Conservation (phyloP, 92 coral and sea anemone species). For the Paragorgia papillata region DNA sequence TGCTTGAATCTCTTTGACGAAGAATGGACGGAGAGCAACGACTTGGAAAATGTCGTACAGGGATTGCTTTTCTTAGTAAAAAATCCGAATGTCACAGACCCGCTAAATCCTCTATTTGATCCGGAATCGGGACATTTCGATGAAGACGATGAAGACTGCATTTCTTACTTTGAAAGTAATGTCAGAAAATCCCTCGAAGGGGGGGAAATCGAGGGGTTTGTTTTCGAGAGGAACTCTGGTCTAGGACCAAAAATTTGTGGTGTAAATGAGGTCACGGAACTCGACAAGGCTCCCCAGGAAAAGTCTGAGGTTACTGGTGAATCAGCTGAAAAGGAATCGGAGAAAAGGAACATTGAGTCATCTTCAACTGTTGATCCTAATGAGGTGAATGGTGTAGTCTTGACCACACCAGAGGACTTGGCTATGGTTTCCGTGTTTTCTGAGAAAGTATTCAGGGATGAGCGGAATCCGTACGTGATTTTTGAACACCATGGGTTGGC, state of each 20-base stretch:
- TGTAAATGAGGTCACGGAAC: slow-evolving; percentile 49
- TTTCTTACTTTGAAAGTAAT: slow-evolving; percentile 15
- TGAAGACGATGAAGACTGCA: slow-evolving; percentile 47
- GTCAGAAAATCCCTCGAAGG: slow-evolving; percentile 82
- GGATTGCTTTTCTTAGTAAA: slow-evolving; percentile 82
- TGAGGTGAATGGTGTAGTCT: neutral
- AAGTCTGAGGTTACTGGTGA: neutral
- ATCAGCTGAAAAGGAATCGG: neutral
- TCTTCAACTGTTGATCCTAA: neutral
- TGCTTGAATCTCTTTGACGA: slow-evolving; percentile 89
- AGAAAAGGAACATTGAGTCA: neutral
- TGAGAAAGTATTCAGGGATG: too few relatives aligned
- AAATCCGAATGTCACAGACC: slow-evolving; percentile 84
- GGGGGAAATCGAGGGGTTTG: slow-evolving; percentile 60
- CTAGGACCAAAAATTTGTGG: neutral
- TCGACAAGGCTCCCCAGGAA: slow-evolving; percentile 62
- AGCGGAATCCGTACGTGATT: too few relatives aligned
- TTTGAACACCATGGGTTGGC: neutral
- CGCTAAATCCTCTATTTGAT: slow-evolving; percentile 72
- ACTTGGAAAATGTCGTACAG: slow-evolving; percentile 83
- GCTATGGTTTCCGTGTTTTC: too few relatives aligned
- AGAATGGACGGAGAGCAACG: slow-evolving; percentile 81
- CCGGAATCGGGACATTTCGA: slow-evolving; percentile 30
- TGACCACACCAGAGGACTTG: neutral
- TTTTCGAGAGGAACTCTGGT: slow-evolving; percentile 70